Percentiles rank a stretch among this genome's conserved stretches.
Conservation (phyloP, 1,140 invertebrate genomes). For the Andrena cerasifolii region DNA sequence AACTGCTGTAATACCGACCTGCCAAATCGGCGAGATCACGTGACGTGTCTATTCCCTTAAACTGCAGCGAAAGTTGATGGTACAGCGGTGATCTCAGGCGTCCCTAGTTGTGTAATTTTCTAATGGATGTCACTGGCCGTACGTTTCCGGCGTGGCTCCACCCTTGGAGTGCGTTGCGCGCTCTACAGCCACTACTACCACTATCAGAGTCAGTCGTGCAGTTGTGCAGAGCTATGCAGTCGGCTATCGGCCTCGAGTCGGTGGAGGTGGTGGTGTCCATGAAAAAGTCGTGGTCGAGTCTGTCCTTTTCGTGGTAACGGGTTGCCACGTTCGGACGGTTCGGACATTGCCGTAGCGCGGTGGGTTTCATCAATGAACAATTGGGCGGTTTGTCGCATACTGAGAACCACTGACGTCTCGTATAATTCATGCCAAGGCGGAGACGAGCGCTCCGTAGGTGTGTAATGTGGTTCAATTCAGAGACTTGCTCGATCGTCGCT, state of each 20-base stretch:
- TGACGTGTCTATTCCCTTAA: too few relatives aligned
- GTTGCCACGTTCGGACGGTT: background rate
- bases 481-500: constrained; percentile 25
- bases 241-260: constrained; percentile 16
- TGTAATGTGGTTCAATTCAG: constrained; percentile 52
- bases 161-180: constrained; percentile 24
- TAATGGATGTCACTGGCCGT: constrained; percentile 11
- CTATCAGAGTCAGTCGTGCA: constrained; percentile 11
- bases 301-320: background rate
- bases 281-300: background rate
- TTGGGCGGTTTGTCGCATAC: background rate
- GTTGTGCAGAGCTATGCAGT: too few relatives aligned
- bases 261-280: background rate
- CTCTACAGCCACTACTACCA: background rate
- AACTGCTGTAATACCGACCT: too few relatives aligned
- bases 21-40: too few relatives aligned
- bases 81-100: background rate
- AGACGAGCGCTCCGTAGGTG: constrained; percentile 37
- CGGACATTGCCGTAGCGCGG: background rate
- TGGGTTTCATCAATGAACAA: constrained; percentile 23
- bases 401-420: constrained; percentile 43
- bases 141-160: constrained; percentile 14
- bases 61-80: too few relatives aligned
- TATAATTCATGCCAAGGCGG: constrained; percentile 47
- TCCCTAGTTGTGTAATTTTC: background rate